phyloP scores from a whole-genome alignment of 2,888 invertebrate genomes.

The Agelastica alni region DNA sequence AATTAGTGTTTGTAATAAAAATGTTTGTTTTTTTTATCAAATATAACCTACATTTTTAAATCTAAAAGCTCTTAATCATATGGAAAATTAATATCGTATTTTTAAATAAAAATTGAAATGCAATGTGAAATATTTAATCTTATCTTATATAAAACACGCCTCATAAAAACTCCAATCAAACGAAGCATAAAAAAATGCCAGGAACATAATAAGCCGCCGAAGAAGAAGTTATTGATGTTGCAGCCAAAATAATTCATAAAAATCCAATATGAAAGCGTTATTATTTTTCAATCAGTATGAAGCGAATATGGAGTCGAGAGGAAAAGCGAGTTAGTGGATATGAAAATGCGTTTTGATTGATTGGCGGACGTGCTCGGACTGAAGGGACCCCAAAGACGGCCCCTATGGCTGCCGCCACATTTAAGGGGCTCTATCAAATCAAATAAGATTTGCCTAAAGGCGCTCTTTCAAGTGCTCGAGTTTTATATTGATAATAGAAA shows the following conservation, averaged over 20 bases:
- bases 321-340: conserved; percentile 53
- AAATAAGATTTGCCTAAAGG: conserved; percentile 39
- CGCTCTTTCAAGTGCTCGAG: conserved; percentile 10
- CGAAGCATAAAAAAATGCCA: conserved; percentile 12
- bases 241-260: conserved; percentile 53
- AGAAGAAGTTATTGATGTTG: conserved; percentile 50
- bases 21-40: no score
- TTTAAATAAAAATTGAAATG: background rate
- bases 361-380: conserved; percentile 53
- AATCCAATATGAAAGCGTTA: conserved; percentile 54
- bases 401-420: conserved; percentile 16
- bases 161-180: conserved; percentile 8
- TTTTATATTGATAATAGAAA: conserved; percentile 27
- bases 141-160: conserved; percentile 4
- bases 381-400: conserved; percentile 43
- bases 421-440: conserved; percentile 32
- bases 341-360: conserved; percentile 55
- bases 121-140: background rate
- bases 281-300: conserved; percentile 56
- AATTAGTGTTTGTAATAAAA: no score
- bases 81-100: no score
- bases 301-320: conserved; percentile 47
- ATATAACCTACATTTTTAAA: no score
- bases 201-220: conserved; percentile 39
- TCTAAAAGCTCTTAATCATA: no score